Percentiles rank a stretch among this genome's conserved stretches.
Conservation (phyloP, 2,797 vertebrate species). For the Pangasius larnaudii region DNA sequence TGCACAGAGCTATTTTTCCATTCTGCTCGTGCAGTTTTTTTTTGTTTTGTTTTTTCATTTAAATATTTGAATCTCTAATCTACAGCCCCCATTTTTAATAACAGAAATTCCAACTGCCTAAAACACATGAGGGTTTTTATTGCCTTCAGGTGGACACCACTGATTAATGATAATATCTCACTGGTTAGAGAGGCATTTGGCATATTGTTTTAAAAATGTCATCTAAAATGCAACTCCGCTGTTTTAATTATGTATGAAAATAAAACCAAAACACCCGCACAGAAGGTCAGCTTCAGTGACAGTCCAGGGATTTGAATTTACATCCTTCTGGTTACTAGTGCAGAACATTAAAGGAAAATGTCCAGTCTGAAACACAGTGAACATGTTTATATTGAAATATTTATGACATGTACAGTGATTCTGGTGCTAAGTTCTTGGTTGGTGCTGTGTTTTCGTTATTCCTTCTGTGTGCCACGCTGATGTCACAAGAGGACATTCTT, state of each 20-base stretch:
- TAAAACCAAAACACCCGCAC: slow-evolving; percentile 1
- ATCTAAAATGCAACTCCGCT: neutral
- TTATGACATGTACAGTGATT: neutral
- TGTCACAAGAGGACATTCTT: neutral
- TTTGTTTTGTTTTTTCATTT: too few relatives aligned
- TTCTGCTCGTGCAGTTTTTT: neutral
- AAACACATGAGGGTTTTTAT: neutral
- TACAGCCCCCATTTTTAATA: neutral
- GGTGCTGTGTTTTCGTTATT: neutral
- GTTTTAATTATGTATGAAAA: slow-evolving; percentile 36
- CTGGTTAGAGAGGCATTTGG: neutral
- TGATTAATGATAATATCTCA: slow-evolving; percentile 13
- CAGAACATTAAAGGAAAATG: neutral
- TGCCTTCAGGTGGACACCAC: neutral
- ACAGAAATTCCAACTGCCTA: neutral
- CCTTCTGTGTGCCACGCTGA: neutral
- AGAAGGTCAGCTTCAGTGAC: neutral
- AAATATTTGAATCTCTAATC: neutral
- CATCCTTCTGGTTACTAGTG: neutral
- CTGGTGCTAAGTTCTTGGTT: neutral
- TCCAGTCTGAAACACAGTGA: neutral
- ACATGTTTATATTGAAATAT: neutral
- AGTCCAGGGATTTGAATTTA: slow-evolving; percentile 10
- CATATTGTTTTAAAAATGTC: neutral
- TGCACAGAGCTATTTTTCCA: neutral